These are phyloP conservation scores for Ridgeia piscesae DNA, from an alignment of 1,140 invertebrate genomes.

Conservation along the genomic window DNA sequence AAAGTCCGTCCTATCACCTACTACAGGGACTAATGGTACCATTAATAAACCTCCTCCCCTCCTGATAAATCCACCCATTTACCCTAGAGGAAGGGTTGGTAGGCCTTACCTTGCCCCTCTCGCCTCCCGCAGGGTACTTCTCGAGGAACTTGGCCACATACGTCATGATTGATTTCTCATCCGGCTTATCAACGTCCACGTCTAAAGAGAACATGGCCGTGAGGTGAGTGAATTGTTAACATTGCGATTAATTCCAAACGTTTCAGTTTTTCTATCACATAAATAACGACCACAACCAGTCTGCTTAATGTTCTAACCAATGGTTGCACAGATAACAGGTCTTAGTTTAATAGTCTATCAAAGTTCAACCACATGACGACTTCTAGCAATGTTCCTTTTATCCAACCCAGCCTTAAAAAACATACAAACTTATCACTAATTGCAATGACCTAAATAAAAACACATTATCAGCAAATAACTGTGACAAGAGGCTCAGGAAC, in stretches of 20 bases:
- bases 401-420: background rate
- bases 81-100: background rate
- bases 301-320: too few species aligned
- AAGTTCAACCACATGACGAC: background rate
- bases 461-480: background rate
- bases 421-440: background rate
- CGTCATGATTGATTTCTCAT: constrained; percentile 99
- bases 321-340: too few species aligned
- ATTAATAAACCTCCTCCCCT: background rate
- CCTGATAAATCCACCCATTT: background rate
- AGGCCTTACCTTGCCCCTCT: background rate
- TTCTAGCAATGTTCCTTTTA: too few species aligned
- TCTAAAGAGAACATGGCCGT: constrained; percentile 61
- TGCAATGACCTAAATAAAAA: background rate
- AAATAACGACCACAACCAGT: background rate
- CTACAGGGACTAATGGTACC: too few species aligned
- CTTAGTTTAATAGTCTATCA: too few species aligned
- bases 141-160: constrained; percentile 98
- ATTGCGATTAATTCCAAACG: background rate
- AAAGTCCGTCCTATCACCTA: too few species aligned
- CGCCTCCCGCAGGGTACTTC: constrained; percentile 69
- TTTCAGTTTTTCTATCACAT: background rate
- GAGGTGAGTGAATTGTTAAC: background rate
- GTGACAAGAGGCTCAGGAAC: too few species aligned
- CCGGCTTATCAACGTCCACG: constrained; percentile 94